These are phyloP conservation scores for Rhinogobius similis DNA, from an alignment of 2,113 vertebrate genomes.

Conservation along the genomic window DNA sequence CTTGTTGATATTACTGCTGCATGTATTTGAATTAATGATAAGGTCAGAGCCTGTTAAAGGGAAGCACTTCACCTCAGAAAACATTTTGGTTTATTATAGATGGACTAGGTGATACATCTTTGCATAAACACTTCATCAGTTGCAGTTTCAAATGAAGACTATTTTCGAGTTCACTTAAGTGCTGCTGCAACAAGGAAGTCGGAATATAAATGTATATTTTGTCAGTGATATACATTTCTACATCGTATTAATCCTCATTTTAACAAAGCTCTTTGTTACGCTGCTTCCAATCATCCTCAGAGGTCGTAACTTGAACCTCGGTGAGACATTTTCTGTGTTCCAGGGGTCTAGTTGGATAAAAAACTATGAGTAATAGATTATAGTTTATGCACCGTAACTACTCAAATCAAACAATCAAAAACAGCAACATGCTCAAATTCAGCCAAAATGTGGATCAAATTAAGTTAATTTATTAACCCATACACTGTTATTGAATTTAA, in stretches of 20 bases:
- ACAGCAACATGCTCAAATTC: too few relatives aligned
- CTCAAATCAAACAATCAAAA: too few relatives aligned
- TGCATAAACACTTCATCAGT: not conserved
- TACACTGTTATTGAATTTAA: too few relatives aligned
- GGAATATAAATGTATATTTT: not conserved
- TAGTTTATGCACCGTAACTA: too few relatives aligned
- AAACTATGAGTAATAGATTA: too few relatives aligned
- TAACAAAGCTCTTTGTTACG: not conserved
- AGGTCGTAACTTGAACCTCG: too few relatives aligned
- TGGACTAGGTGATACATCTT: not conserved
- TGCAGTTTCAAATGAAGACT: not conserved
- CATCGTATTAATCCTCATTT: not conserved
- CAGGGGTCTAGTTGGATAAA: too few relatives aligned
- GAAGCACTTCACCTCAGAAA: not conserved
- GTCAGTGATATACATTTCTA: too few relatives aligned
- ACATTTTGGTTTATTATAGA: not conserved
- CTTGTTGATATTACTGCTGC: not conserved
- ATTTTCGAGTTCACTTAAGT: not conserved
- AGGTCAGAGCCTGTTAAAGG: not conserved
- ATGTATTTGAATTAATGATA: constrained; percentile 3
- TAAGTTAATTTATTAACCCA: too few relatives aligned
- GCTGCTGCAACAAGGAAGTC: not conserved
- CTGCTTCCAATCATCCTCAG: too few relatives aligned
- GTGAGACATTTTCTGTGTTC: too few relatives aligned
- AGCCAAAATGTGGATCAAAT: too few relatives aligned